A percentile compares a stretch with the other conserved stretches of the same genome.
phyloP scores from a whole-genome alignment of 2,888 invertebrate species.

The Chaetoderma sp. region DNA sequence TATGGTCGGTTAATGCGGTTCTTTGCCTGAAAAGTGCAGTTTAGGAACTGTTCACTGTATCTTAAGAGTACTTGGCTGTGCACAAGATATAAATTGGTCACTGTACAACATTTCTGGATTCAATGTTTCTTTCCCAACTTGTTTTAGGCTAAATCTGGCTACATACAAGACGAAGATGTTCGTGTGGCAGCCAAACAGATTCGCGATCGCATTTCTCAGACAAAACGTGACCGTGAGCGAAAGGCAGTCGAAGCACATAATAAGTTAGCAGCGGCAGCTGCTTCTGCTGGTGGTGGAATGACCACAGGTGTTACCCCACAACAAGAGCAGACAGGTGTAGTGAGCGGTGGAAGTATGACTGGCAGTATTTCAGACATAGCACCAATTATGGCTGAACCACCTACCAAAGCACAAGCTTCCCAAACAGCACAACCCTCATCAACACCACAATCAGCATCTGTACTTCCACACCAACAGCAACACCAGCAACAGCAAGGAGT shows the following conservation, averaged over 20 bases:
- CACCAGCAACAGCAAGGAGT: constrained; percentile 38
- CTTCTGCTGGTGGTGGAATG: constrained; percentile 17
- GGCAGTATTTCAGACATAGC: not conserved
- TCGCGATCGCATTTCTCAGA: constrained; percentile 85
- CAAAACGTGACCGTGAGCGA: constrained; percentile 77
- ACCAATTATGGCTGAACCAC: too few relatives aligned
- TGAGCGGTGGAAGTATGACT: not conserved
- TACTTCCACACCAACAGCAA: constrained; percentile 50
- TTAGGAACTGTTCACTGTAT: too few relatives aligned
- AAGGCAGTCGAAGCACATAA: constrained; percentile 47
- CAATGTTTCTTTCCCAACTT: too few relatives aligned
- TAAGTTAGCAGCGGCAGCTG: not conserved
- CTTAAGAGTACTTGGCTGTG: too few relatives aligned
- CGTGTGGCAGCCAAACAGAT: constrained; percentile 91
- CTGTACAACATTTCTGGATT: too few relatives aligned
- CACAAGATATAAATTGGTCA: too few relatives aligned
- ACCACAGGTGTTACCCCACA: not conserved
- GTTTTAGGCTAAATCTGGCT: constrained; percentile 85
- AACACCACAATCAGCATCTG: constrained; percentile 36
- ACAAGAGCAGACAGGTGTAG: not conserved
- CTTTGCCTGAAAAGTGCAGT: too few relatives aligned
- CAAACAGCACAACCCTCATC: not conserved
- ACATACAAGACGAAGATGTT: constrained; percentile 95
- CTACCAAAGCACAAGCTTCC: constrained; percentile 29
- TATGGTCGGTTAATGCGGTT: too few relatives aligned